These are phyloP conservation scores for Edolisoma coerulescens DNA, from an alignment of 2,113 vertebrate species.

Conservation along the genomic window DNA sequence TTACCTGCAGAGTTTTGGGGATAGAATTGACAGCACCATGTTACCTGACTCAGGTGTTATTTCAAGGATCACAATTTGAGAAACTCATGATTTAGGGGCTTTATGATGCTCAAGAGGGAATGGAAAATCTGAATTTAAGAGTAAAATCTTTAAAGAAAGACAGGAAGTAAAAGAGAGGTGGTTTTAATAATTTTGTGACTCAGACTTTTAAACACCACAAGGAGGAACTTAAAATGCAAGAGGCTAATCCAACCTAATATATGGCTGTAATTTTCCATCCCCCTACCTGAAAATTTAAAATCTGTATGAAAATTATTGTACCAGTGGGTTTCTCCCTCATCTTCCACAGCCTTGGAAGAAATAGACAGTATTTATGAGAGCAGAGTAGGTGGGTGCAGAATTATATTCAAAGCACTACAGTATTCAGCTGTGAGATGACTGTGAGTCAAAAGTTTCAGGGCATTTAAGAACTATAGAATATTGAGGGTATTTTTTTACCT, in stretches of 20 bases:
- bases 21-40: background rate
- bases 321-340: background rate
- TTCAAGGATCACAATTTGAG: background rate
- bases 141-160: background rate
- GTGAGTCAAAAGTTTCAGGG: conserved; percentile 33
- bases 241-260: background rate
- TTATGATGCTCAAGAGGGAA: background rate
- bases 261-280: background rate
- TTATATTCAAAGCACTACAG: conserved; percentile 42
- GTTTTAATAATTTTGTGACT: background rate
- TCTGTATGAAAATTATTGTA: background rate
- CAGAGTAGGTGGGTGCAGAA: conserved; percentile 31
- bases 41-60: background rate
- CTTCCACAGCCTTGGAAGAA: conserved; percentile 21
- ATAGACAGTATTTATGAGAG: conserved; percentile 14
- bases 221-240: background rate
- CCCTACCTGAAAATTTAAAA: conserved; percentile 16
- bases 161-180: background rate
- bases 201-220: background rate
- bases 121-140: background rate
- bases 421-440: conserved; percentile 4
- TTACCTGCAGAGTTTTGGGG: background rate
- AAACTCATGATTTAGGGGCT: background rate
- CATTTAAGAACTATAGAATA: conserved; percentile 1
- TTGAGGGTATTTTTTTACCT: background rate